Evolutionary conservation across 2,797 vertebrate genomes (phyloP).

Genomic region (Dipus sagitta): DNA sequence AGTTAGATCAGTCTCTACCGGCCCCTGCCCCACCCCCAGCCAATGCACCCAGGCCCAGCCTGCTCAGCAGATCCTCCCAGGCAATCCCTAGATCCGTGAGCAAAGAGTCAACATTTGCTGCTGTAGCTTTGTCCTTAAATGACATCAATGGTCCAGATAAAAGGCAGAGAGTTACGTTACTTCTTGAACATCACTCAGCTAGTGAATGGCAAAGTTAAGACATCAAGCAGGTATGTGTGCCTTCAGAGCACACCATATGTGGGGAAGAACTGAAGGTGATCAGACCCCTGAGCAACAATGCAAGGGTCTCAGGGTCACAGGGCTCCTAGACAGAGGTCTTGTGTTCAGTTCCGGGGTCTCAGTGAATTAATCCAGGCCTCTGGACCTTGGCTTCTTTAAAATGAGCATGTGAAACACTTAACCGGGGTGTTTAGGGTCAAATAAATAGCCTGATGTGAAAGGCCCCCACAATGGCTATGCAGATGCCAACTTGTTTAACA

Average conservation of each 20-base stretch:
- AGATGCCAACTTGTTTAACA: neutral
- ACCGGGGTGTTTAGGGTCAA: neutral
- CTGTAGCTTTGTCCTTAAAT: neutral
- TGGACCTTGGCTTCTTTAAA: slow-evolving; percentile 18
- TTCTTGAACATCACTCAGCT: neutral
- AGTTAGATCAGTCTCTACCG: neutral
- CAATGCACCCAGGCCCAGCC: neutral
- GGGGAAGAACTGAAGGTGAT: neutral
- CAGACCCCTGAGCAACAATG: neutral
- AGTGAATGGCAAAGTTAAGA: neutral
- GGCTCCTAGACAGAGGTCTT: neutral
- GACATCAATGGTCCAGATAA: neutral
- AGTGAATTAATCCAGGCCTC: neutral
- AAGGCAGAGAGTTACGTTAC: neutral
- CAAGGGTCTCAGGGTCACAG: neutral
- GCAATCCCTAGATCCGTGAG: neutral
- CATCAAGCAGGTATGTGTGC: neutral
- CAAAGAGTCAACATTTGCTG: neutral
- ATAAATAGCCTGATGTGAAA: neutral
- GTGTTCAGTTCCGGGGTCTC: neutral
- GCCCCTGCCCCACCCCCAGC: neutral
- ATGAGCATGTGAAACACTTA: neutral
- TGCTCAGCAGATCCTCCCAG: neutral
- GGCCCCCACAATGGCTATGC: neutral
- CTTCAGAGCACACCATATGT: neutral